Conservation (phyloP, 1,140 invertebrate species). For the Cotesia vestalis region DNA sequence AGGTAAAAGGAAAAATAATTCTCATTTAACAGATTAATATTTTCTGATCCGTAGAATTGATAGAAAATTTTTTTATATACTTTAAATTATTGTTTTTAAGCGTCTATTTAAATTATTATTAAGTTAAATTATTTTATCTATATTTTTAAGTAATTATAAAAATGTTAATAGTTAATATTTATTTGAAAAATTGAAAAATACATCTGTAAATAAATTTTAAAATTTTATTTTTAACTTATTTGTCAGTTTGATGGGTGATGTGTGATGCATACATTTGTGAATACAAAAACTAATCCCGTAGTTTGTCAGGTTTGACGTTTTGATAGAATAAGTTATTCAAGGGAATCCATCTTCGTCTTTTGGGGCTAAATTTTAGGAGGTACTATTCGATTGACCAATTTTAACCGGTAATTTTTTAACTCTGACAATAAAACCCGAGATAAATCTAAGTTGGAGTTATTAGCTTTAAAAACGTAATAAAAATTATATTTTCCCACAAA, state of each 20-base stretch:
- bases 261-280: neutral
- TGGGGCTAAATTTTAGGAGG: constrained; percentile 3
- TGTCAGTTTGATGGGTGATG: constrained; percentile 26
- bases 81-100: too few relatives aligned
- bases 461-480: too few relatives aligned
- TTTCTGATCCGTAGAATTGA: neutral
- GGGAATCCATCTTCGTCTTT: constrained; percentile 54
- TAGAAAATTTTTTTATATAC: too few relatives aligned
- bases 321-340: constrained; percentile 36
- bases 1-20: neutral
- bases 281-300: constrained; percentile 47
- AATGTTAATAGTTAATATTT: too few relatives aligned
- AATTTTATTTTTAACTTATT: neutral
- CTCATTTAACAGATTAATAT: neutral
- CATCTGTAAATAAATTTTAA: neutral
- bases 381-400: constrained; percentile 47
- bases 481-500: too few relatives aligned
- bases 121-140: too few relatives aligned
- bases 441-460: constrained; percentile 1
- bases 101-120: too few relatives aligned
- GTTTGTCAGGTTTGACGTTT: constrained; percentile 53
- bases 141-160: too few relatives aligned
- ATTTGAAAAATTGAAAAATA: too few relatives aligned
- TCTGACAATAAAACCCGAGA: constrained; percentile 23
- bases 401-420: constrained; percentile 40